Base-by-base conservation (phyloP, 2,113 vertebrate genomes). In the Sebastes fasciatus region DNA sequence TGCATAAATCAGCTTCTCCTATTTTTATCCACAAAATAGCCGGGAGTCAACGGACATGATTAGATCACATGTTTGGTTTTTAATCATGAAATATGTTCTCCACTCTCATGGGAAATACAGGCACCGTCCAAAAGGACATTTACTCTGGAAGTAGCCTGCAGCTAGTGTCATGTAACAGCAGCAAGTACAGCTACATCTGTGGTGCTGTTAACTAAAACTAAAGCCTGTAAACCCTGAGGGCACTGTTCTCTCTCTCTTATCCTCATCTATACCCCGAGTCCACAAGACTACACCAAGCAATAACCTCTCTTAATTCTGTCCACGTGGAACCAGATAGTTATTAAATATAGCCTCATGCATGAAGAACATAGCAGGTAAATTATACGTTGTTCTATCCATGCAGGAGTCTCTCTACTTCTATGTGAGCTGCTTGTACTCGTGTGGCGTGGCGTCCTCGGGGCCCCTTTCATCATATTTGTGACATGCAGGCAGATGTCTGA, bases 171-270 rank as follows among this genome's bases (percentile, higher is more conserved):
- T 61, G 61, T 79, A 77, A 62, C n/a, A 19, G 63, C 54, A 52
- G 16, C 17, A 42, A 54, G 57, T 45, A 1, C 88, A 60, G 57
- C 65, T 84, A 48, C 14, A 60, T 71, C 52, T 74, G 70, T 42
- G 52, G 19, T 65, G 79, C 64, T 80, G 77, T 81, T 87, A 76
- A 87, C 55, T 73, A 63, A 79, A 82, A 66, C 62, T 51, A 45
- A 80, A 83, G 55, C 79, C 57, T 69, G 75, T 73, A 66, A 69
- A 65, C 21, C 83, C 81, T 42, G n/a, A 62, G 57, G 84, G 79
- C 72, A 43, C 19, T 65, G 8, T 21, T 19, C n/a, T 52, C 49
- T 67, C 72, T 78, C 21, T 67, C 72, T 78, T 19, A 42, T 77
- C 57, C 45, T 71, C 43, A 8, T 76, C 45, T 61, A 34, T 34